A percentile compares a stretch with the other conserved stretches of the same genome.
phyloP scores from a whole-genome alignment of 2,797 vertebrate genomes.

The Enteromius radiatus region DNA sequence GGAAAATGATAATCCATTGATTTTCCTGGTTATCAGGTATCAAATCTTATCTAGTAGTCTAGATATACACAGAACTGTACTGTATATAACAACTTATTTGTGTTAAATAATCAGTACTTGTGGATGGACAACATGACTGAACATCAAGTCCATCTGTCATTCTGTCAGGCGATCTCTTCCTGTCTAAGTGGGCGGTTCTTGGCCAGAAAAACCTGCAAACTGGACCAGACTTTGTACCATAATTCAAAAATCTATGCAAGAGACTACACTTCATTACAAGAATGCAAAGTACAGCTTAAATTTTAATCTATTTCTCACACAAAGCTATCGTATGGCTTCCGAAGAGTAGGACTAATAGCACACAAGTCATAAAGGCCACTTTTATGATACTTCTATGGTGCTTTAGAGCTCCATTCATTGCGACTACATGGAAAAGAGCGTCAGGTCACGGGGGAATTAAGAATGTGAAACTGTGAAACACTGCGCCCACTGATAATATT shows the following conservation, averaged over 20 bases:
- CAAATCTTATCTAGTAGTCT: too few relatives aligned
- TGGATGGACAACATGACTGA: constrained; percentile 1
- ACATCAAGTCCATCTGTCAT: constrained; percentile 16
- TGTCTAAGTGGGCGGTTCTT: constrained; percentile 28
- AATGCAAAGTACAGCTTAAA: not conserved
- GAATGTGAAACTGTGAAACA: constrained; percentile 33
- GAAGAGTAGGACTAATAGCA: not conserved
- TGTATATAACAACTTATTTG: not conserved
- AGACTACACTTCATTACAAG: not conserved
- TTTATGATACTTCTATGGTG: not conserved
- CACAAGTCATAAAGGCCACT: not conserved
- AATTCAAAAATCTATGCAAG: constrained; percentile 13
- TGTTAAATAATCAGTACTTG: not conserved
- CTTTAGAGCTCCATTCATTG: constrained; percentile 16
- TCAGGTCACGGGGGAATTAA: constrained; percentile 1
- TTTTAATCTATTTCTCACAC: not conserved
- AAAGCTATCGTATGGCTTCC: not conserved
- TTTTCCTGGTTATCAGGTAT: not conserved
- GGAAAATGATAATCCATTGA: not conserved
- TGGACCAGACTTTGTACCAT: not conserved
- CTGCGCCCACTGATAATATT: constrained; percentile 24
- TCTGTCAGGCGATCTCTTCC: not conserved
- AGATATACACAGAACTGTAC: not conserved
- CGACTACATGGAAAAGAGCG: constrained; percentile 13
- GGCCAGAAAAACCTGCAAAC: constrained; percentile 13